These are phyloP conservation scores for Griposia aprilina DNA, from an alignment of 2,888 invertebrate species.

Conservation along the genomic window DNA sequence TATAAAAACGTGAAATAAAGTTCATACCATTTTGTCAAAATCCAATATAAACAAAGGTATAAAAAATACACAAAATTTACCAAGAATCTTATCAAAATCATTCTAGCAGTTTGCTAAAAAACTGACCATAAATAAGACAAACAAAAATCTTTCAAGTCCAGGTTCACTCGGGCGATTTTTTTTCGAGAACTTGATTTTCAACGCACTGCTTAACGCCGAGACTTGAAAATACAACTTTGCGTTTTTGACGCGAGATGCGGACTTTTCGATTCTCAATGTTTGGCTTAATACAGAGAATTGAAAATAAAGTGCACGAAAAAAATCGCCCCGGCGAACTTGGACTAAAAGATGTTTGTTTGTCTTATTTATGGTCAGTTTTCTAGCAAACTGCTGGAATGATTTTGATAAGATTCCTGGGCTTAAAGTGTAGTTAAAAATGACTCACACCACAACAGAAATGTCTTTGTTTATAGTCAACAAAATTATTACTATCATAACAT, in stretches of 20 bases:
- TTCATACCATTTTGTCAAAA: constrained; percentile 20
- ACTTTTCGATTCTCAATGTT: not conserved
- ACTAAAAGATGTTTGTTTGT: not conserved
- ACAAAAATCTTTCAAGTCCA: constrained; percentile 17
- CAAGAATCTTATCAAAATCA: constrained; percentile 40
- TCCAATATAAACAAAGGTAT: constrained; percentile 7
- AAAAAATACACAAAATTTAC: not conserved
- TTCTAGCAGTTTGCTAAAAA: constrained; percentile 30
- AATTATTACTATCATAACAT: constrained; percentile 42
- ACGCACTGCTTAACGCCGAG: not conserved
- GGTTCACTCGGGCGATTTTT: not conserved
- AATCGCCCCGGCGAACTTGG: not conserved
- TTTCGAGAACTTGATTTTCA: not conserved
- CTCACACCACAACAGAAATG: constrained; percentile 41
- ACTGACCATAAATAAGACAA: constrained; percentile 42
- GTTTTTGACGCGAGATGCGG: not conserved
- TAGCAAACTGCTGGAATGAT: not conserved
- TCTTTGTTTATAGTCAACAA: constrained; percentile 53
- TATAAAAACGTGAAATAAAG: not conserved
- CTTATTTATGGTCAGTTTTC: not conserved
- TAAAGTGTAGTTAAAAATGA: constrained; percentile 24
- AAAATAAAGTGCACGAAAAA: not conserved
- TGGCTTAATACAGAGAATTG: not conserved
- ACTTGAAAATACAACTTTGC: not conserved
- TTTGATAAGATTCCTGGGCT: not conserved